Percentiles rank a stretch among this genome's conserved stretches.
Conservation (phyloP, 1,140 invertebrate genomes). For the Drosophila murphyi region DNA sequence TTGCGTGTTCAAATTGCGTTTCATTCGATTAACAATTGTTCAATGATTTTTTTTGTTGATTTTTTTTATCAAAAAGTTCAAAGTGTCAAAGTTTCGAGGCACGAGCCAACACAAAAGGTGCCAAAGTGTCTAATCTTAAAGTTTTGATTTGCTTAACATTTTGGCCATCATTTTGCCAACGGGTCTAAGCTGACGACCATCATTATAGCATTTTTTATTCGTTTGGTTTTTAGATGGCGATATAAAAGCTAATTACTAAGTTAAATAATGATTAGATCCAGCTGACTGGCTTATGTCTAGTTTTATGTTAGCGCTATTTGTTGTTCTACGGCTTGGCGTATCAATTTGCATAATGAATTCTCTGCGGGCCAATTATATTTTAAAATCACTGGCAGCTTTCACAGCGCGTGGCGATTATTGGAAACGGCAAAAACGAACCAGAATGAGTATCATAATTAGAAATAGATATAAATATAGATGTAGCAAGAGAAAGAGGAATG, state of each 20-base stretch:
- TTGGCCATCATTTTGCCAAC: constrained; percentile 52
- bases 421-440: not conserved
- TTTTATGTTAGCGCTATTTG: constrained; percentile 27
- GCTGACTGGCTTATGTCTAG: constrained; percentile 32
- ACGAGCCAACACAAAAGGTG: constrained; percentile 64
- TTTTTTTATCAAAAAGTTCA: constrained; percentile 43
- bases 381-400: constrained; percentile 55
- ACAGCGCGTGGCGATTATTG: constrained; percentile 58
- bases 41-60: not conserved
- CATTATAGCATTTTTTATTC: constrained; percentile 56
- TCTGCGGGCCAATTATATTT: constrained; percentile 62
- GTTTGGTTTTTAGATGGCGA: constrained; percentile 42
- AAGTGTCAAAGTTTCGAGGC: constrained; percentile 38
- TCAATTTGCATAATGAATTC: constrained; percentile 78
- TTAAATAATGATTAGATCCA: constrained; percentile 77
- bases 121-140: constrained; percentile 64
- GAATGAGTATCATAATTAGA: not conserved
- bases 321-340: constrained; percentile 25
- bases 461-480: not conserved
- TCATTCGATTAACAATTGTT: constrained; percentile 13
- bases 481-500: not conserved
- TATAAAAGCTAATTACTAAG: constrained; percentile 77
- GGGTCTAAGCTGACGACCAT: constrained; percentile 28
- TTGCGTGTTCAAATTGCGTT: not conserved
- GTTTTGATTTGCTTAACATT: constrained; percentile 40